Percentiles rank a stretch among this genome's conserved stretches.
phyloP scores from a whole-genome alignment of 2,888 invertebrate species.

The Alsophila aescularia region DNA sequence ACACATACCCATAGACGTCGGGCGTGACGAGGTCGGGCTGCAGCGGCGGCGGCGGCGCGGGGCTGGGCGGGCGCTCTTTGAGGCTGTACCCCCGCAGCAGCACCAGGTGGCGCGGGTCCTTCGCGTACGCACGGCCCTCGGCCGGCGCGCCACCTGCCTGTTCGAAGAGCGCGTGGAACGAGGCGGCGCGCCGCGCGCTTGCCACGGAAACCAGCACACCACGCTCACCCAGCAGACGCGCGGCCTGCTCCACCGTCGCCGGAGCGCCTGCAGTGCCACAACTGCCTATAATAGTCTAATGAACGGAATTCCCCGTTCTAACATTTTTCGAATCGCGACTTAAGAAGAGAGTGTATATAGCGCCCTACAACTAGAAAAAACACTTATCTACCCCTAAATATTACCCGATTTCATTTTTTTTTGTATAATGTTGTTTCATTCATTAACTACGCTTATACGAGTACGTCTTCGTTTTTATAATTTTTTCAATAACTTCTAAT shows the following conservation, averaged over 20 bases:
- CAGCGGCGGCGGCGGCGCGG: slow-evolving; percentile 84
- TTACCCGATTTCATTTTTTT: too few species aligned
- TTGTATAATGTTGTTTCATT: too few species aligned
- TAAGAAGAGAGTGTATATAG: too few species aligned
- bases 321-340: too few species aligned
- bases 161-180: slow-evolving; percentile 94
- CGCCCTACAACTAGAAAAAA: too few species aligned
- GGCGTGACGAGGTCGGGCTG: slow-evolving; percentile 70
- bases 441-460: too few species aligned
- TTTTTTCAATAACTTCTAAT: too few species aligned
- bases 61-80: slow-evolving; percentile 87
- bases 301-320: too few species aligned
- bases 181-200: slow-evolving; percentile 94
- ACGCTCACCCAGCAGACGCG: slow-evolving; percentile 90
- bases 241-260: slow-evolving; percentile 92
- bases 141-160: slow-evolving; percentile 93
- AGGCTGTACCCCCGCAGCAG: slow-evolving; percentile 89
- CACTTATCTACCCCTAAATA: too few species aligned
- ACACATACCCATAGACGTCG: slow-evolving; percentile 67
- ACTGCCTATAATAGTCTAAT: too few species aligned
- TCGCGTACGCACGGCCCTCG: slow-evolving; percentile 94
- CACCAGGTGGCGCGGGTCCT: slow-evolving; percentile 93
- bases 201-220: slow-evolving; percentile 94
- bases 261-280: slow-evolving; percentile 68
- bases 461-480: too few species aligned